phyloP scores from a whole-genome alignment of 2,113 vertebrate genomes.

The Forbesichthys agassizii region DNA sequence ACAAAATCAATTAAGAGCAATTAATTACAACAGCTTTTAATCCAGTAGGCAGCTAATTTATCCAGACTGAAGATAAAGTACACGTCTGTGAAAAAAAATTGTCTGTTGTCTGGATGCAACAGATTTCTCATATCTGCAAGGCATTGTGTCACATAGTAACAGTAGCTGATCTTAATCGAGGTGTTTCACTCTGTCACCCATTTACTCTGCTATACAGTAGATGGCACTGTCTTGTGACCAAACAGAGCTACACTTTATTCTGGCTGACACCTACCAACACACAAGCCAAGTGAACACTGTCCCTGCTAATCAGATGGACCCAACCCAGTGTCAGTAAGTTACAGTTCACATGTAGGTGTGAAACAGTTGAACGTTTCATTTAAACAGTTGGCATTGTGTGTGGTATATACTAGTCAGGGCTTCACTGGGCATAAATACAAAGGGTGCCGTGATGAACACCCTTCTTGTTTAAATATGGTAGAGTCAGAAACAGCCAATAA shows the following conservation, averaged over 20 bases:
- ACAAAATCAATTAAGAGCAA: not conserved
- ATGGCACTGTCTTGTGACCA: slow-evolving; percentile 12
- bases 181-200: slow-evolving; percentile 1
- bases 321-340: not conserved
- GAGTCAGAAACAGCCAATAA: slow-evolving; percentile 23
- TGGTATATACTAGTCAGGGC: not conserved
- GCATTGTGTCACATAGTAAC: not conserved
- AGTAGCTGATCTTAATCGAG: not conserved
- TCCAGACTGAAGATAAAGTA: not conserved
- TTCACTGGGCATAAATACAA: slow-evolving; percentile 29
- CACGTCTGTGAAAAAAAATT: no score
- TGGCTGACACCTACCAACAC: not conserved
- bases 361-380: slow-evolving; percentile 4
- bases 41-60: not conserved
- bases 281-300: not conserved
- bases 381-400: slow-evolving; percentile 7
- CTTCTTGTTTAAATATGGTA: slow-evolving; percentile 14
- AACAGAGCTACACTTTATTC: slow-evolving; percentile 9
- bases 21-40: not conserved
- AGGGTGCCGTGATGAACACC: slow-evolving; percentile 13
- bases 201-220: slow-evolving; percentile 7
- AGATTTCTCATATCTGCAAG: slow-evolving; percentile 9
- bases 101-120: slow-evolving; percentile 13
- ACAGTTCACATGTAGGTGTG: slow-evolving; percentile 12
- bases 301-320: slow-evolving; percentile 2